Evolutionary conservation across 1,140 invertebrate species (phyloP).

Genomic region (Papilio polytes): DNA sequence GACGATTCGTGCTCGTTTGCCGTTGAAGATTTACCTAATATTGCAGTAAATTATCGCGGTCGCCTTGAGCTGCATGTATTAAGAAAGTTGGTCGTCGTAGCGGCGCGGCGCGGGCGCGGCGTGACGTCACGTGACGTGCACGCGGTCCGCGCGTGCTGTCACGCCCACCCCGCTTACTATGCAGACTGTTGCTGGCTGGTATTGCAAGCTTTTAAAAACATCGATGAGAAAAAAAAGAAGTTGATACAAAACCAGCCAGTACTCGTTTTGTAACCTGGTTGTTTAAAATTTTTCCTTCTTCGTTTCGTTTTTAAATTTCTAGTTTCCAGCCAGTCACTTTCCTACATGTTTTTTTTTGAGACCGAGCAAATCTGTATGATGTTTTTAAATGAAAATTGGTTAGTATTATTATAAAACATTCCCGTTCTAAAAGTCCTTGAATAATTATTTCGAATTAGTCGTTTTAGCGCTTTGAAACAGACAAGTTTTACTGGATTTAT

Average conservation of each 20-base stretch:
- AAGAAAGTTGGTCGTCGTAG: constrained; percentile 47
- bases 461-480: background rate
- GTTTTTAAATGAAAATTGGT: background rate
- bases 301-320: constrained; percentile 1
- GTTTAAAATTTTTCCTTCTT: background rate
- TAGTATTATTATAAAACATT: background rate
- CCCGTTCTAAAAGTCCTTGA: background rate
- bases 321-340: background rate
- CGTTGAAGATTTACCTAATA: background rate
- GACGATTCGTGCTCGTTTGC: background rate
- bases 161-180: constrained; percentile 58
- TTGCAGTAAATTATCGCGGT: constrained; percentile 5
- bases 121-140: constrained; percentile 69
- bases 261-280: background rate
- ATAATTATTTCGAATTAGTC: background rate
- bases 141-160: constrained; percentile 59
- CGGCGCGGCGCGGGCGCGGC: constrained; percentile 61
- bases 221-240: constrained; percentile 10
- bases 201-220: constrained; percentile 7
- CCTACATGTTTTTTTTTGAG: background rate
- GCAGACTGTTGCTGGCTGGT: constrained; percentile 38
- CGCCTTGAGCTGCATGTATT: constrained; percentile 14
- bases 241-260: background rate
- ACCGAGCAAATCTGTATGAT: background rate
- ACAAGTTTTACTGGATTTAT: background rate